Conservation (phyloP, 1,140 invertebrate species). For the Neomicropteryx cornuta region DNA sequence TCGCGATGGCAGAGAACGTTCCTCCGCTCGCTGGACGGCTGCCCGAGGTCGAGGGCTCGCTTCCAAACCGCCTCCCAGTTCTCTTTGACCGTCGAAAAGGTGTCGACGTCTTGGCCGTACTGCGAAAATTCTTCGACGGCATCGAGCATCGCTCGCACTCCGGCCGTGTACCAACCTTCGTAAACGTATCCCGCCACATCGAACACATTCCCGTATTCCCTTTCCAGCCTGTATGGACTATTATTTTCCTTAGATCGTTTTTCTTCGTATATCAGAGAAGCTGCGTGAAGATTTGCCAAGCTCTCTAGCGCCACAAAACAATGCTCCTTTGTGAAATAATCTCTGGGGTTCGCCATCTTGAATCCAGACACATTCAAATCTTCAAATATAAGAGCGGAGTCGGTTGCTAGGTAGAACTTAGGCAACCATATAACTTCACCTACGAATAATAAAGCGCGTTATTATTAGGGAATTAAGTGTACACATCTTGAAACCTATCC, state of each 20-base stretch:
- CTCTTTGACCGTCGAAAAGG: constrained; percentile 14
- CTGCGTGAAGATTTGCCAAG: constrained; percentile 9
- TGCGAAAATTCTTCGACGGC: constrained; percentile 4
- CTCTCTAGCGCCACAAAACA: constrained; percentile 3
- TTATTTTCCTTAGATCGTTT: constrained; percentile 4
- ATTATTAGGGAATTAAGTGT: no score
- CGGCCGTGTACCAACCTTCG: constrained; percentile 8
- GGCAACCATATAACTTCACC: no score
- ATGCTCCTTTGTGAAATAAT: constrained; percentile 8
- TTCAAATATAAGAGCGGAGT: constrained; percentile 11
- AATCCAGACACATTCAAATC: constrained; percentile 9
- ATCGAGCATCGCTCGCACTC: background rate
- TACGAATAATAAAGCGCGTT: no score
- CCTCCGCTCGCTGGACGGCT: constrained; percentile 17
- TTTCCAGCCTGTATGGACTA: constrained; percentile 4
- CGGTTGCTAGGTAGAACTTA: constrained; percentile 3
- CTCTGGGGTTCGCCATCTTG: constrained; percentile 6
- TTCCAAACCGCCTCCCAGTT: constrained; percentile 24
- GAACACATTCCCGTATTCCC: constrained; percentile 7
- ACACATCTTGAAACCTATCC: no score
- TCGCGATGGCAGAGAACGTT: constrained; percentile 51
- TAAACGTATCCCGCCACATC: constrained; percentile 6
- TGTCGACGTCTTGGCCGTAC: constrained; percentile 3
- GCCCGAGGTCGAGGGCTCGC: constrained; percentile 18
- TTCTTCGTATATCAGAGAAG: constrained; percentile 11